These are phyloP conservation scores for Seriola quinqueradiata DNA, from an alignment of 2,113 vertebrate genomes.

Conservation along the genomic window DNA sequence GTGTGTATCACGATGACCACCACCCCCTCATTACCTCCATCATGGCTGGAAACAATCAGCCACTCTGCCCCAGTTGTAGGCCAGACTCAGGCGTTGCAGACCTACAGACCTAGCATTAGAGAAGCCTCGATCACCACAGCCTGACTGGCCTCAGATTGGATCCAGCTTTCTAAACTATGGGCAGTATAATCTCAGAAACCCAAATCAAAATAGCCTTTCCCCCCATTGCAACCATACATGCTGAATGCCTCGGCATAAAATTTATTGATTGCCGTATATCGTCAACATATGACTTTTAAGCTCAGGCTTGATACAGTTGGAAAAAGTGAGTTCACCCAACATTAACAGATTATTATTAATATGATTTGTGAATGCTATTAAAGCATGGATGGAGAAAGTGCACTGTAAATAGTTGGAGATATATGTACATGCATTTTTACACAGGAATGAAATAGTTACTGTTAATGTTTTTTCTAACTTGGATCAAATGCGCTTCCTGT, in stretches of 20 bases:
- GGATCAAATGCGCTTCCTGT: not conserved
- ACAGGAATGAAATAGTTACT: not conserved
- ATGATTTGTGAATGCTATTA: constrained; percentile 27
- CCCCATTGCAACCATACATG: constrained; percentile 35
- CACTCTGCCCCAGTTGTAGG: constrained; percentile 65
- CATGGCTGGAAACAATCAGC: constrained; percentile 81
- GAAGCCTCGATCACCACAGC: constrained; percentile 76
- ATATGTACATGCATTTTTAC: not conserved
- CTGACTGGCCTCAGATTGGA: constrained; percentile 74
- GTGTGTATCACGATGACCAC: constrained; percentile 73
- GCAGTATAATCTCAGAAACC: constrained; percentile 69
- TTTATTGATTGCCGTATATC: constrained; percentile 47
- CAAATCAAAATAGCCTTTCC: constrained; percentile 65
- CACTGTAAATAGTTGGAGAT: not conserved
- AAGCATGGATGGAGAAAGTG: not conserved
- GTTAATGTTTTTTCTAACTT: not conserved
- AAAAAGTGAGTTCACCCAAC: constrained; percentile 12
- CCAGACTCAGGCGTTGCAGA: constrained; percentile 70
- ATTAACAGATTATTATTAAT: constrained; percentile 16
- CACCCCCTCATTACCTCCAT: constrained; percentile 79
- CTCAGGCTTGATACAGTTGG: constrained; percentile 4
- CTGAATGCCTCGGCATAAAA: constrained; percentile 30
- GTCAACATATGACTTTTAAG: constrained; percentile 10
- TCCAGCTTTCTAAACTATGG: constrained; percentile 74
- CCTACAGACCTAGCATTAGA: constrained; percentile 77